phyloP scores from a whole-genome alignment of 2,113 vertebrate genomes.

The Chlamydotis undulata region DNA sequence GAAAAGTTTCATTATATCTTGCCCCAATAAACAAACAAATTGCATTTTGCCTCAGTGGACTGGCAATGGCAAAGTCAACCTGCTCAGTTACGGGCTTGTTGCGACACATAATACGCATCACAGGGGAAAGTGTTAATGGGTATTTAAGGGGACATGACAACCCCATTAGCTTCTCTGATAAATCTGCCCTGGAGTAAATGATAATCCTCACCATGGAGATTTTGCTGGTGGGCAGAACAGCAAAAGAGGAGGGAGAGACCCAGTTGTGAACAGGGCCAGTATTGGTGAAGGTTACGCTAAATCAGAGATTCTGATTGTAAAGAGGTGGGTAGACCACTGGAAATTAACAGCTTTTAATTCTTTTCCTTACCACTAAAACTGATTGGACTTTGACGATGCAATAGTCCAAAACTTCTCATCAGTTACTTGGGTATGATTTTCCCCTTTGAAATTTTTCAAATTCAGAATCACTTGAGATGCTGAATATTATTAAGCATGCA shows the following conservation, averaged over 20 bases:
- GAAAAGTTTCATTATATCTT: background rate
- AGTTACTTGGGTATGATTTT: background rate
- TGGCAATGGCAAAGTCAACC: background rate
- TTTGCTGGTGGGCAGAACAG: background rate
- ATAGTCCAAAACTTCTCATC: background rate
- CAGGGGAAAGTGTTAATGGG: slow-evolving; percentile 23
- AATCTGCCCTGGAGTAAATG: slow-evolving; percentile 21
- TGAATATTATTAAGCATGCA: background rate
- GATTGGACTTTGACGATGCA: background rate
- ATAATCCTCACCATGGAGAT: background rate
- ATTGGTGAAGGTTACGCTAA: background rate
- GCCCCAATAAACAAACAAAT: background rate
- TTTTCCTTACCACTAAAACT: background rate
- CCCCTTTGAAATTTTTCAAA: background rate
- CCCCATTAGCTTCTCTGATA: slow-evolving; percentile 28
- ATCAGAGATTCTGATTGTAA: background rate
- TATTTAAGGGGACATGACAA: slow-evolving; percentile 46
- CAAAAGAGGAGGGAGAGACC: background rate
- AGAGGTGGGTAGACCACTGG: background rate
- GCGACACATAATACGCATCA: background rate
- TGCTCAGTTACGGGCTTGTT: background rate
- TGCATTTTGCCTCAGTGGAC: background rate
- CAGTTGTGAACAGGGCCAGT: background rate
- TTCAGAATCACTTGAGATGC: background rate
- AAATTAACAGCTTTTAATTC: background rate